Conservation (phyloP, 1,140 invertebrate species). For the Drosophila bocqueti region DNA sequence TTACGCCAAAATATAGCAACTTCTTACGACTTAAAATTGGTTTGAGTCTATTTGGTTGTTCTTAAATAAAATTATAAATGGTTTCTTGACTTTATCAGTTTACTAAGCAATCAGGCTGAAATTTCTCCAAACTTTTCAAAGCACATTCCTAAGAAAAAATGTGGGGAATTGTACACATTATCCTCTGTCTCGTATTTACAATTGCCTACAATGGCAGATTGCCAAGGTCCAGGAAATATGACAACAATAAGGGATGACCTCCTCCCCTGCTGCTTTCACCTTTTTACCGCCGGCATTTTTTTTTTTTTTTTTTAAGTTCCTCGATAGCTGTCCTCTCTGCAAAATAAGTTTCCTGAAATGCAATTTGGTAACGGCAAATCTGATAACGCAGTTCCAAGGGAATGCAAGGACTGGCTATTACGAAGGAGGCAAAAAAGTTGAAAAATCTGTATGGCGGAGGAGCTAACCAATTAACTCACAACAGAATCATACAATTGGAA, state of each 20-base stretch:
- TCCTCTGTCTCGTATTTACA: constrained; percentile 45
- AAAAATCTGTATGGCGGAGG: not conserved
- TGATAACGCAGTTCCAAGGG: constrained; percentile 65
- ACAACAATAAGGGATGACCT: constrained; percentile 54
- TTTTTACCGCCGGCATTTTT: constrained; percentile 54
- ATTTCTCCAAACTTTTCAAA: constrained; percentile 34
- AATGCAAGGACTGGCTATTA: constrained; percentile 50
- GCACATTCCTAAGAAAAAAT: not conserved
- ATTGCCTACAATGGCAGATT: constrained; percentile 61
- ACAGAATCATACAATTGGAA: constrained; percentile 20
- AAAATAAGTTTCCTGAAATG: constrained; percentile 67
- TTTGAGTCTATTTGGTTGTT: not conserved
- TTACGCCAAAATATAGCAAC: not conserved
- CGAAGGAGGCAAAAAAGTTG: constrained; percentile 6
- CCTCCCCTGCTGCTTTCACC: constrained; percentile 15
- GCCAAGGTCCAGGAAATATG: constrained; percentile 51
- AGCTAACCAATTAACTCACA: constrained; percentile 53
- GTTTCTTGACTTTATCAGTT: constrained; percentile 35
- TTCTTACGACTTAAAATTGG: not conserved
- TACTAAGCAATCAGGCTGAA: constrained; percentile 52
- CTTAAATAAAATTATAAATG: not conserved
- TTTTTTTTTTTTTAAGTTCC: constrained; percentile 8
- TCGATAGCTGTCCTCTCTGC: constrained; percentile 33
- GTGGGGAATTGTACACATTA: constrained; percentile 19
- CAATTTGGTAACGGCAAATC: constrained; percentile 70